A percentile compares a stretch with the other conserved stretches of the same genome.
Conservation (phyloP, 2,797 vertebrate species). For the Sebastolobus alascanus region DNA sequence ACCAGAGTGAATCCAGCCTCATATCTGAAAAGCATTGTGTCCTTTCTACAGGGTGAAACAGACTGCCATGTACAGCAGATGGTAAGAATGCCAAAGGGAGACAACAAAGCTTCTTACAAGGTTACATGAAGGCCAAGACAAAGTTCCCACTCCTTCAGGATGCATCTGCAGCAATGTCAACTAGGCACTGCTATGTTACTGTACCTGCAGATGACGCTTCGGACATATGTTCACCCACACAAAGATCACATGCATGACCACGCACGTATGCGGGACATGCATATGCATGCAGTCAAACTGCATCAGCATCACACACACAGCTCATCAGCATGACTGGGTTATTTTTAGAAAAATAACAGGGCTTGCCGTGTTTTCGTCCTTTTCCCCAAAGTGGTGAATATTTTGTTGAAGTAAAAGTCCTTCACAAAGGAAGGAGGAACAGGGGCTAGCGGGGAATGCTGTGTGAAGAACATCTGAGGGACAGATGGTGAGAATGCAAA, state of each 20-base stretch:
- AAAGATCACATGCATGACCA: background rate
- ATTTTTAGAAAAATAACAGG: conserved; percentile 53
- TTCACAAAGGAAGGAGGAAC: conserved; percentile 53
- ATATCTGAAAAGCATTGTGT: conserved; percentile 32
- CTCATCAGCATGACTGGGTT: conserved; percentile 24
- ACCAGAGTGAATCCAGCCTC: conserved; percentile 1
- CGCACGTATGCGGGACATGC: background rate
- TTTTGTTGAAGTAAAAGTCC: conserved; percentile 64
- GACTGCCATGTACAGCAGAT: conserved; percentile 65
- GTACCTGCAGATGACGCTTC: background rate
- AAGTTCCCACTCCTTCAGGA: conserved; percentile 32
- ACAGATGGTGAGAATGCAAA: conserved; percentile 67
- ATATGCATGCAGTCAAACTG: background rate
- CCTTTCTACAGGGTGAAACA: conserved; percentile 55
- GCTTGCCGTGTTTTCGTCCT: conserved; percentile 14
- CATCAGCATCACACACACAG: background rate
- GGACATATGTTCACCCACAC: background rate
- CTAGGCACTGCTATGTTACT: background rate
- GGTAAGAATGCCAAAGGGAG: conserved; percentile 65
- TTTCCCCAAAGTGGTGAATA: conserved; percentile 44
- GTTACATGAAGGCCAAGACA: conserved; percentile 62
- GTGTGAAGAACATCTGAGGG: conserved; percentile 62
- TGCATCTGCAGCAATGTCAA: conserved; percentile 24
- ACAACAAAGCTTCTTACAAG: conserved; percentile 64
- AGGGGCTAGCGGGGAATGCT: conserved; percentile 50